Evolutionary conservation across 2,797 vertebrate species (phyloP), one percentile per base, ranked within the genome.

Genomic region (Poecilia velifera): DNA sequence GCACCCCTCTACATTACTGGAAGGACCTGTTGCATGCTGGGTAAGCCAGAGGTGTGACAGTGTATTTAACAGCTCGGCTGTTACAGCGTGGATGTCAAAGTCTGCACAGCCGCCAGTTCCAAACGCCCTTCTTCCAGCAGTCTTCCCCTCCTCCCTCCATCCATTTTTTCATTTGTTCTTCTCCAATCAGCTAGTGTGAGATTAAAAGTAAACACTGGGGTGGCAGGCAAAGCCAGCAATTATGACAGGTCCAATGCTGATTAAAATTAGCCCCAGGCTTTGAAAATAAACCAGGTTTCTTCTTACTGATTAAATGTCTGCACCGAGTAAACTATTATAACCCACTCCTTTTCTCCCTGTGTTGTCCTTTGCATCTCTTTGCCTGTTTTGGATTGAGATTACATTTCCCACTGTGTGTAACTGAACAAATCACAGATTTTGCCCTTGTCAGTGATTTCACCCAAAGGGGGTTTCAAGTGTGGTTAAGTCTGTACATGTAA

Each of bases 181-280:
- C 95, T 96, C 95, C 97, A 97, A 99, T 98, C 97, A 98, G 95
- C 90, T 90, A 93, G 91, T 89, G 80, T 68, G 84, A 91, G 95
- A 96, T 97, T 96, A 96, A 95, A 96, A 92, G 93, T 91, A 98
- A 98, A 97, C 96, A 96, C 94, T 90, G 94, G 94, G 92, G 85
- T 96, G 96, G 95, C 95, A 95, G 96, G 82, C 79, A 87, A 94
- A 90, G 93, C 90, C 77, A 72, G 86, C 79, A 84, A 89, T 92
- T 95, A 96, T 95, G 96, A 97, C 96, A 96, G 86, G 94, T 80
- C 95, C 88, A 31, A 82, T 89, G 91, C 94, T 97, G 97, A 98
- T 97, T 97, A 97, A 96, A 98, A 98, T 98, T 92, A 97, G 96
- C 95, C 92, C 74, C 85, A 87, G 94, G 93, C 94, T 93, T 87